phyloP scores from a whole-genome alignment of 2,113 vertebrate species.

The Chitala chitala region DNA sequence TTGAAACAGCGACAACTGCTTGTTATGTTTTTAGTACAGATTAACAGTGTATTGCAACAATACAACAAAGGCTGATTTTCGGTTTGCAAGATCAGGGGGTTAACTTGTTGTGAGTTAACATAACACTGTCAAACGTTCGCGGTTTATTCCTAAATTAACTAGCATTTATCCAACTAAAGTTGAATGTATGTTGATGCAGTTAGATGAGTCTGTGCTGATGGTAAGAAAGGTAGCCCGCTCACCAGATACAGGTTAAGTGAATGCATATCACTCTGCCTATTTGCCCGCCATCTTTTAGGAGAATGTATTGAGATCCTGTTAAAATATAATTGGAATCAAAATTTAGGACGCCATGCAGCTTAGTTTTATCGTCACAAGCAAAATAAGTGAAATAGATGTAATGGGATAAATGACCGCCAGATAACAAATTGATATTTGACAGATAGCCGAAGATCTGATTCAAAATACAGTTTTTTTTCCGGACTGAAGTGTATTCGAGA shows the following conservation, averaged over 20 bases:
- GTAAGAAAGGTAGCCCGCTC: constrained; percentile 4
- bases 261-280: constrained; percentile 28
- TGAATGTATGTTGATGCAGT: not conserved
- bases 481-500: too few species aligned
- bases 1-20: constrained; percentile 20
- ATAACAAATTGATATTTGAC: too few species aligned
- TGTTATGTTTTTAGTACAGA: constrained; percentile 42
- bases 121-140: constrained; percentile 23
- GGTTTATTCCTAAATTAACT: constrained; percentile 3
- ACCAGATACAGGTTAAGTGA: constrained; percentile 27
- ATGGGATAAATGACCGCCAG: too few species aligned
- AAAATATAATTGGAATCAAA: not conserved
- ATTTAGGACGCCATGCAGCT: too few species aligned
- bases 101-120: constrained; percentile 39
- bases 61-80: constrained; percentile 61
- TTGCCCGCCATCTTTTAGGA: constrained; percentile 70
- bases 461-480: too few species aligned
- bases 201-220: not conserved
- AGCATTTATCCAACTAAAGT: not conserved
- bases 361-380: too few species aligned
- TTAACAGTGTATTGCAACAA: constrained; percentile 61
- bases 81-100: constrained; percentile 22
- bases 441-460: too few species aligned
- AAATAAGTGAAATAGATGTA: too few species aligned
- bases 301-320: constrained; percentile 27